Conservation (phyloP, 2,113 vertebrate genomes). For the Monopterus albus region DNA sequence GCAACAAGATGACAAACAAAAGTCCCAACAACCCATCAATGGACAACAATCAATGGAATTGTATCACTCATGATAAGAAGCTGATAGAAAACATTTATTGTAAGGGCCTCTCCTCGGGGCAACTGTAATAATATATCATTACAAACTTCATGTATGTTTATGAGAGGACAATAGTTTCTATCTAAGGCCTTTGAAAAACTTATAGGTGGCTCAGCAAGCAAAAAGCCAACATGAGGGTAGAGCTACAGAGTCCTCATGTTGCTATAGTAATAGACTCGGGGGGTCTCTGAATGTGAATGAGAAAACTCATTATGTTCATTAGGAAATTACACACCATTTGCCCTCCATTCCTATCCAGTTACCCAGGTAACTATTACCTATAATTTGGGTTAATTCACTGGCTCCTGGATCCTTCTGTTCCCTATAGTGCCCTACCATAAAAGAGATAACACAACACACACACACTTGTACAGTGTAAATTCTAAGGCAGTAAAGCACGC, state of each 20-base stretch:
- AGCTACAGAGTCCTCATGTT: slow-evolving; percentile 40
- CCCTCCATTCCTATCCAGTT: slow-evolving; percentile 70
- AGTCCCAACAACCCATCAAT: no score
- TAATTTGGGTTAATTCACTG: slow-evolving; percentile 74
- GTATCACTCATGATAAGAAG: not conserved
- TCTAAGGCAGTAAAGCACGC: slow-evolving; percentile 24
- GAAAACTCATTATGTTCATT: slow-evolving; percentile 57
- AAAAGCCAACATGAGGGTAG: slow-evolving; percentile 26
- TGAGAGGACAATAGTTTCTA: slow-evolving; percentile 7
- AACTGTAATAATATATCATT: slow-evolving; percentile 2
- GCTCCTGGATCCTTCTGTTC: slow-evolving; percentile 70
- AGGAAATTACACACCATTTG: slow-evolving; percentile 73
- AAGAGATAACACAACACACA: slow-evolving; percentile 67
- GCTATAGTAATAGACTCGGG: slow-evolving; percentile 58
- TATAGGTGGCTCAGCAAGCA: slow-evolving; percentile 58
- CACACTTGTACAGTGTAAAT: slow-evolving; percentile 22
- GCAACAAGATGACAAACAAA: no score
- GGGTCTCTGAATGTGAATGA: slow-evolving; percentile 60
- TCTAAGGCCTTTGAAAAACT: slow-evolving; percentile 8
- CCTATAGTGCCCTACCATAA: slow-evolving; percentile 71
- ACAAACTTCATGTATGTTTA: slow-evolving; percentile 21
- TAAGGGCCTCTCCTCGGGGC: not conserved
- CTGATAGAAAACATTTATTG: not conserved
- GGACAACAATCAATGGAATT: no score
- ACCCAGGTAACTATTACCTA: slow-evolving; percentile 65